Base-by-base conservation (phyloP, 2,888 invertebrate genomes). In the Pecten maximus region DNA sequence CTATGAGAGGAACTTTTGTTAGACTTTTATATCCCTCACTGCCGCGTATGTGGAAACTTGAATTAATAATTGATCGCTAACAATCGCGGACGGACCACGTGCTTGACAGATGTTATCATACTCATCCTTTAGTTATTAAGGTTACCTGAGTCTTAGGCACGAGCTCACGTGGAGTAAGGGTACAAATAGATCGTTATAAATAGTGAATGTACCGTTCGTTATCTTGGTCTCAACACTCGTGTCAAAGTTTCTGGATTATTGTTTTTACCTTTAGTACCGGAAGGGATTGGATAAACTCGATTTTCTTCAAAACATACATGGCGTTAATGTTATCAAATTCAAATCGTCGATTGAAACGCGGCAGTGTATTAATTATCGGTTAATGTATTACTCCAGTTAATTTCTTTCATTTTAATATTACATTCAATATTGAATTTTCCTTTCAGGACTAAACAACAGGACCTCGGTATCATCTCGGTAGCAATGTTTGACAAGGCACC, bases 51-150 rank as follows among this genome's bases (percentile, higher is more conserved):
- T 74, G 23, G 23, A 23, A 74, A 12, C 74, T 35, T 19, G 8
- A 35, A 35, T 74, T 28, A 74, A 74, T 74, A 74, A 74, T 74
- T 74, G 74, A 74, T 74, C 35, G 12, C 10, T 35, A 28, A 74
- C 74, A 74, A 74, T 74, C 3, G 74, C 74, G 74, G 74, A 28
- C 15, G 74, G 28, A 74, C 74, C 74, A 74, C 74, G 74, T 74
- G 74, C 15, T 74, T 74, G 74, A 74, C 74, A 74, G 74, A 74
- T 74, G 74, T 74, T 74, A 74, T 10, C 74, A 74, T 8, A 74
- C 35, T 15, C 28, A 74, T 28, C 35, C 28, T 28, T 74, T 8
- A 35, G 74, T 74, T 74, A 74, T 44, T 10, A 12, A 28, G 28
- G 74, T 35, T 35, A 74, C 74, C 74, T 74, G 28, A 44, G 74